These are phyloP conservation scores for Cryptotermes secundus DNA, from an alignment of 1,140 invertebrate genomes.

Conservation along the genomic window DNA sequence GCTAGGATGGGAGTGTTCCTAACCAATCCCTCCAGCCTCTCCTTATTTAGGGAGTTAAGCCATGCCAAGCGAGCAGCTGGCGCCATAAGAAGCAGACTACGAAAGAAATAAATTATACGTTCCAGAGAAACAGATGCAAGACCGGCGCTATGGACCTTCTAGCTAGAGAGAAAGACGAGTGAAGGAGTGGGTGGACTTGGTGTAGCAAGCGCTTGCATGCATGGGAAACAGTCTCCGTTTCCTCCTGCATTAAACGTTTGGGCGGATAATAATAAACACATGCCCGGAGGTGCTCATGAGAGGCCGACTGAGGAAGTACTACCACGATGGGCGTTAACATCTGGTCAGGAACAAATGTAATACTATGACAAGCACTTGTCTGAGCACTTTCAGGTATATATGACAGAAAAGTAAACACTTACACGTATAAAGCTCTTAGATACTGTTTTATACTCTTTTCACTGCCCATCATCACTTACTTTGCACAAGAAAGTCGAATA, in stretches of 20 bases:
- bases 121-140: neutral
- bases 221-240: neutral
- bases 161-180: neutral
- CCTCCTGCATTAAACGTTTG: neutral
- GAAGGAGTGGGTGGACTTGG: neutral
- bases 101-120: conserved; percentile 3
- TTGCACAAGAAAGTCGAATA: too few species aligned
- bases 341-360: neutral
- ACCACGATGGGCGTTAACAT: neutral
- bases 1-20: neutral
- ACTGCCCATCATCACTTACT: too few species aligned
- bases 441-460: too few species aligned
- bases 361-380: neutral
- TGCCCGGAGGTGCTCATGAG: neutral
- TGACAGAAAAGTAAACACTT: neutral
- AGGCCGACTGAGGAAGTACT: neutral
- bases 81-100: neutral
- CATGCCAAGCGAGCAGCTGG: neutral
- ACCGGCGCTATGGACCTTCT: neutral
- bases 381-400: neutral
- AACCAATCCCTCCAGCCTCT: neutral
- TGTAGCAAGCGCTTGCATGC: too few species aligned
- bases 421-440: neutral
- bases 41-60: neutral
- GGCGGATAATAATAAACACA: neutral